Base-by-base conservation (phyloP, 2,797 vertebrate genomes). In the Silurus aristotelis region DNA sequence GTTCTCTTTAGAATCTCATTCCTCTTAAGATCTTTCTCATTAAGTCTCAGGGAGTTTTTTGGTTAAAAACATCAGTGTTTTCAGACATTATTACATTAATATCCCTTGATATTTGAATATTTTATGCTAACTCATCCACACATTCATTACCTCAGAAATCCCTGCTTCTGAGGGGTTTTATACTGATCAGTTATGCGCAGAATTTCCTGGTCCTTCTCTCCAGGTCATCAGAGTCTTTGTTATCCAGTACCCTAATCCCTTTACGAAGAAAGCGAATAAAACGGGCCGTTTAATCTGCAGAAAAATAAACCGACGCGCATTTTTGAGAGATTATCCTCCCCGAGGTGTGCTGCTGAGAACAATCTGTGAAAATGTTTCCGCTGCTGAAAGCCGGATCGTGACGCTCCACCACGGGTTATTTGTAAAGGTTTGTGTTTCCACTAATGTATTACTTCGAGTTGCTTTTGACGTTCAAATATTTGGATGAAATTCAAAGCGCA, bases 381-480 rank as follows among this genome's bases (percentile, higher is more conserved):
- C 88, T 89, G 88, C 89, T 84, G 87, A 92, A 90, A 93, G 89
- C 87, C 89, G 58, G 84, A 90, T 90, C 89, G 86, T 85, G n/a
- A 25, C 67, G 66, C 72, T 88, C 82, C 80, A 22, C 2, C 87
- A 70, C 8, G 46, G 91, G 87, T 93, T 94, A 92, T 94, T 94
- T 94, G 84, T 87, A 91, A 87, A 94, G 90, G 89, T 91, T 95
- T 86, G 6, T 86, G 92, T 95, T 94, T 92, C 94, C 87, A 86
- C 89, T 92, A 90, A 93, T 92, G 82, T 89, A 89, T 92, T 93
- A 83, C 79, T 87, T 92, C 93, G 93, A 93, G 94, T 94, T 93
- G 89, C 89, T 89, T 94, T 85, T 87, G 79, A 81, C 88, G 89
- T 92, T 86, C 83, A 93, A 94, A 94, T 93, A 92, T 95, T 95